Base-by-base conservation (phyloP, 2,888 invertebrate species). In the Liposcelis brunnea region DNA sequence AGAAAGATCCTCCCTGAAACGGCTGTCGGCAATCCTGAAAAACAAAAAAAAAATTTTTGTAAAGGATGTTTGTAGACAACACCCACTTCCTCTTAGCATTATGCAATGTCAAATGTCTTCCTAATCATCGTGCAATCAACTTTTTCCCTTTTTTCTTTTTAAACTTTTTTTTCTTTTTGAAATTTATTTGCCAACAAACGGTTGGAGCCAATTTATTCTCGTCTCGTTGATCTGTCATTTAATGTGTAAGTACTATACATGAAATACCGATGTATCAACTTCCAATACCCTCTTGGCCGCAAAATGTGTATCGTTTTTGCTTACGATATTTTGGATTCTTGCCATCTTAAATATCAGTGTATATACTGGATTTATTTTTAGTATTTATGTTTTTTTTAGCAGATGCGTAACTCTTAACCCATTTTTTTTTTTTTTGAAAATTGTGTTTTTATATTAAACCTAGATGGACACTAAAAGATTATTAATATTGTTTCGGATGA, bases 1-100 rank as follows among this genome's bases (percentile, higher is more conserved):
- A 98, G 74, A 97, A 98, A 42, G 93, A 91, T 1, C 95, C 94
- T 18, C 90, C 91, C 60, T 90, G 86, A 72, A 98, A 97, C 7
- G 93, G 89, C 61, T 85, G 85, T 53, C 89, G 80, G 64, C 98
- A 98, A 61, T 97, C 95, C 97, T 97, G 72, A 19, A 21, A 37
- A 35, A 45, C 48, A 47, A 51, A 38, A 32, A 32, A 21, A 33
- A 47, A 14, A 19, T 43, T 35, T 7, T 42, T 38, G 37, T 10
- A 14, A 45, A 31, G 12, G 19, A 37, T 2, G 26, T 26, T 26
- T 26, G 5, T 26, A 26, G 26, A 26, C 26, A 26, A 26, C 26
- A 26, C 26, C 26, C 26, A 26, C 26, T 26, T 26, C 26, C 26
- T 11, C 16, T 21, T 11, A 38, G 37, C 16, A 19, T 26, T 37